Conservation (phyloP, 2,113 vertebrate genomes). For the Opisthocomus hoazin region DNA sequence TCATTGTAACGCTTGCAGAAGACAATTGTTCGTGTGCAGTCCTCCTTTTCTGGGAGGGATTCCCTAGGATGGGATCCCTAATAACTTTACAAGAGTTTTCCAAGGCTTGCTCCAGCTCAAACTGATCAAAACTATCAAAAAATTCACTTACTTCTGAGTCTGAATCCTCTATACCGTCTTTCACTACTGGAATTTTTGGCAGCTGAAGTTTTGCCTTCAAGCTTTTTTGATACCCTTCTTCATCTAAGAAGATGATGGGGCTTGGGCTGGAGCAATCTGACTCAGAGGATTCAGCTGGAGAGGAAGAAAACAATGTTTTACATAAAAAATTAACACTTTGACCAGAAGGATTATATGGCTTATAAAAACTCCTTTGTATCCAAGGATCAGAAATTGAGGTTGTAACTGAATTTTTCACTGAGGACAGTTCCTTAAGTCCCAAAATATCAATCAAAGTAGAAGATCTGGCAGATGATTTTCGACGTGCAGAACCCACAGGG, state of each 20-base stretch:
- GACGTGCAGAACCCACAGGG: conserved; percentile 71
- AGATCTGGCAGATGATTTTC: conserved; percentile 69
- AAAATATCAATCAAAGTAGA: conserved; percentile 60
- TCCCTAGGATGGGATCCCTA: conserved; percentile 57
- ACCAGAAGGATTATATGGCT: conserved; percentile 70
- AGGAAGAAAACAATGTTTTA: conserved; percentile 70
- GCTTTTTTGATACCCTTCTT: conserved; percentile 97
- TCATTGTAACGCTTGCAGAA: conserved; percentile 80
- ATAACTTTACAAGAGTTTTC: conserved; percentile 63
- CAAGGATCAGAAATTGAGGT: conserved; percentile 76
- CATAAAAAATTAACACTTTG: conserved; percentile 46
- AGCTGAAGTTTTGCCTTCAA: conserved; percentile 92
- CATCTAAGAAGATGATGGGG: conserved; percentile 96
- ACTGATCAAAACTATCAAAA: conserved; percentile 98
- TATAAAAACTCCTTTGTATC: conserved; percentile 83
- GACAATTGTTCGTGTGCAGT: conserved; percentile 61
- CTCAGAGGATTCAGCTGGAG: conserved; percentile 88
- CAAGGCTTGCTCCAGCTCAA: conserved; percentile 85
- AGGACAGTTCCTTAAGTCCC: conserved; percentile 68
- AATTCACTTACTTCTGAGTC: conserved; percentile 99
- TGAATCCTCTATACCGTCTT: conserved; percentile 92
- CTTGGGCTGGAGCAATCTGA: conserved; percentile 96
- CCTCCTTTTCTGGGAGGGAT: conserved; percentile 71
- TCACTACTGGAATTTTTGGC: conserved; percentile 90
- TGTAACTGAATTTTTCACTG: conserved; percentile 77